Percentiles rank a stretch among this genome's conserved stretches.
Evolutionary conservation across 2,888 invertebrate genomes (phyloP).

Genomic region (Malachius bipustulatus): DNA sequence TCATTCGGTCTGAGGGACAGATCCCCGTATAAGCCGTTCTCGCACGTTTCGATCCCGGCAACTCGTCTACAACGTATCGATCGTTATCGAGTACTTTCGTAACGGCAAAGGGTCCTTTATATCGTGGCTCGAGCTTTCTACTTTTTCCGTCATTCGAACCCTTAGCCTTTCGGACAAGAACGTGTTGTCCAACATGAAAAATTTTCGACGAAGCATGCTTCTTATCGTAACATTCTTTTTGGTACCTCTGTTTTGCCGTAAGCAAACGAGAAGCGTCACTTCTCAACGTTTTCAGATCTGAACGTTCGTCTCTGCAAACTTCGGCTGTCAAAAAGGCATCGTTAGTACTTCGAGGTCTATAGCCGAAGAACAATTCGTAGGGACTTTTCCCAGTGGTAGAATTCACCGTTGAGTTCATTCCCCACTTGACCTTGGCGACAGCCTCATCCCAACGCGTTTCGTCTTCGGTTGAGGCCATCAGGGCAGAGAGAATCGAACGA

Average conservation of each 20-base stretch:
- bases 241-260: too few species aligned
- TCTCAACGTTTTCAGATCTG: constrained; percentile 11
- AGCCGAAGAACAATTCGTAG: constrained; percentile 22
- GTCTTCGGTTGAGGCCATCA: too few species aligned
- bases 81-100: constrained; percentile 19
- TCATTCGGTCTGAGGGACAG: constrained; percentile 17
- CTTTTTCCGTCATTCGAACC: constrained; percentile 18
- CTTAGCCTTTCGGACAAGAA: too few species aligned
- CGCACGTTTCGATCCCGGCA: constrained; percentile 16
- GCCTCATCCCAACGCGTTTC: too few species aligned
- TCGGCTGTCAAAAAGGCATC: constrained; percentile 18
- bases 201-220: too few species aligned
- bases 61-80: constrained; percentile 15
- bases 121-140: constrained; percentile 18
- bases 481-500: too few species aligned
- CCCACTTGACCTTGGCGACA: constrained; percentile 20
- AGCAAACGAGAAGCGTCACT: too few species aligned
- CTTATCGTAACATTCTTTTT: too few species aligned
- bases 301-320: constrained; percentile 10
- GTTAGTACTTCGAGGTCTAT: constrained; percentile 16
- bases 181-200: constrained; percentile 19
- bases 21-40: constrained; percentile 16
- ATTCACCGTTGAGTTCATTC: constrained; percentile 19
- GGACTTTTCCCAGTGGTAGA: constrained; percentile 18
- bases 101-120: constrained; percentile 17